A percentile compares a stretch with the other conserved stretches of the same genome.
Evolutionary conservation across 2,888 invertebrate species (phyloP).

Genomic region (Pinctada fucata): DNA sequence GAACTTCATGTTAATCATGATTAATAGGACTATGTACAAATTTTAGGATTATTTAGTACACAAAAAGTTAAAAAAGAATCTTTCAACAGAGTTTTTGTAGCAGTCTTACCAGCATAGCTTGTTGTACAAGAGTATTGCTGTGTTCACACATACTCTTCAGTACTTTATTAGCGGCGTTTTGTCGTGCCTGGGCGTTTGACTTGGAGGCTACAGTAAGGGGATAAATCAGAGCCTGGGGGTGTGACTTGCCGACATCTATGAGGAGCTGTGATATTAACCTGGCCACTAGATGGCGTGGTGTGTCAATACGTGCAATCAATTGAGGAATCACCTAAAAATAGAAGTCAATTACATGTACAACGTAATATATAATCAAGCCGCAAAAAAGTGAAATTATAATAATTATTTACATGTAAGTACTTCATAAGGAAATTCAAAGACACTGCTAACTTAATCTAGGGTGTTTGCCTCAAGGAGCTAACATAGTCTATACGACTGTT

Average conservation of each 20-base stretch:
- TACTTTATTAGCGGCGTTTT: constrained; percentile 95
- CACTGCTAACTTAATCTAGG: no score
- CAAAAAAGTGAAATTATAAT: neutral
- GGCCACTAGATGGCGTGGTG: constrained; percentile 90
- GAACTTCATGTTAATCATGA: no score
- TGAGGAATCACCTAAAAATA: constrained; percentile 91
- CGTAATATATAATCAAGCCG: neutral
- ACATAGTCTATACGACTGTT: no score
- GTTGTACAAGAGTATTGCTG: constrained; percentile 92
- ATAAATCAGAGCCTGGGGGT: constrained; percentile 97
- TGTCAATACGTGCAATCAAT: constrained; percentile 97
- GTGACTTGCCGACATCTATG: constrained; percentile 97
- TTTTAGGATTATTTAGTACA: no score
- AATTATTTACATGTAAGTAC: neutral
- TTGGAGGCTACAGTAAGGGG: constrained; percentile 98
- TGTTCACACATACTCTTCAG: constrained; percentile 97
- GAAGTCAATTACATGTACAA: neutral
- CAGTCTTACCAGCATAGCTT: constrained; percentile 92
- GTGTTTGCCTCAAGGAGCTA: no score
- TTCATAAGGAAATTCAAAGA: neutral
- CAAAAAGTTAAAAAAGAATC: no score
- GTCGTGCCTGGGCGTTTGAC: constrained; percentile 71
- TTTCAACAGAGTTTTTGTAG: no score
- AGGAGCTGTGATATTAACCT: constrained; percentile 94
- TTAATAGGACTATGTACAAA: no score